Base-by-base conservation (phyloP, 2,797 vertebrate genomes). In the Anabas testudineus region DNA sequence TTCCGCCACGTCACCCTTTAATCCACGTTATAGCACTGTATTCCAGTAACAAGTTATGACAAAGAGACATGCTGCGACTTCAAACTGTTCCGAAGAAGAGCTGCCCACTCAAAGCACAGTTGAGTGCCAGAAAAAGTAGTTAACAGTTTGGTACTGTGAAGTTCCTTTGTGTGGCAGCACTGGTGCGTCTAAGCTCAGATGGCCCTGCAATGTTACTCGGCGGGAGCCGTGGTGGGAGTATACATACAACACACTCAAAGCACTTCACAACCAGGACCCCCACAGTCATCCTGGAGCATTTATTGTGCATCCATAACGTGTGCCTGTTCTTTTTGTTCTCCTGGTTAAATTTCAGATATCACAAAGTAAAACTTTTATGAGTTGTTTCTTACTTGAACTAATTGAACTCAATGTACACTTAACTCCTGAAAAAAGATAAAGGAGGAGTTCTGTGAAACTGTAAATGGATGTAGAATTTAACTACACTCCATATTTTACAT, bases 141-240 rank as follows among this genome's bases (percentile, higher is more conserved):
- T 67, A 84, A 88, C 83, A 84, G 83, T 87, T 82, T 82, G 80
- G 75, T 81, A 57, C 73, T 87, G 80, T 88, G 86, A 85, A 67
- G 80, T 82, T 83, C 70, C 65, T 88, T 91, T 89, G 87, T 87
- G 80, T 77, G 72, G 78, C 67, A 73, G 80, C 22, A 37, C 48
- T 84, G 67, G 68, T 71, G 76, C 58, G 18, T 85, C 68, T 69
- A 71, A 80, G 88, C 91, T 93, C 91, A 93, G 90, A 93, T 92
- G 92, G 91, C 81, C 75, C 63, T 15, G 53, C 71, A 58, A 80
- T 67, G 78, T 67, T 79, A 68, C 85, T 22, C 90, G 22, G 75
- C 85, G 71, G 90, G 90, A 76, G 80, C 57, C 71, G 67, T 70
- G 46, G 89, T 89, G 86, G 90, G 90, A 79, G 87, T 82, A 72